Evolutionary conservation across 2,797 vertebrate species (phyloP).

Genomic region (Vespertilio murinus): DNA sequence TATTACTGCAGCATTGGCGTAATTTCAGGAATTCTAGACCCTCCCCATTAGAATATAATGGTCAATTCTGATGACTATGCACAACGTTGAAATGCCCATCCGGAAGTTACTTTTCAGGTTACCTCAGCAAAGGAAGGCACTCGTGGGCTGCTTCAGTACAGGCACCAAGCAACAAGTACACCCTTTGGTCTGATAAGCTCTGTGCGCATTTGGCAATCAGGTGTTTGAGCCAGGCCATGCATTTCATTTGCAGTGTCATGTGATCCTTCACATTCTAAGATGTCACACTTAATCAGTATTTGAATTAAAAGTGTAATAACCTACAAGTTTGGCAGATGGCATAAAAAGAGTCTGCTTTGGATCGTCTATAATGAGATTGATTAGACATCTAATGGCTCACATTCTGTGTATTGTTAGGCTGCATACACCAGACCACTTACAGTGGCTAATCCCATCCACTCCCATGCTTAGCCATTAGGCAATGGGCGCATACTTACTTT

Average conservation of each 20-base stretch:
- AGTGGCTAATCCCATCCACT: constrained; percentile 77
- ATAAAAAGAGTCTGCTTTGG: constrained; percentile 75
- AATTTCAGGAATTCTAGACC: constrained; percentile 73
- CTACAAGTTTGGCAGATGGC: constrained; percentile 75
- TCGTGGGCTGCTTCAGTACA: constrained; percentile 84
- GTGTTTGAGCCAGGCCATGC: constrained; percentile 62
- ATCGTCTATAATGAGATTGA: constrained; percentile 71
- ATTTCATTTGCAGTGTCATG: constrained; percentile 77
- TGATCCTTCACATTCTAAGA: constrained; percentile 73
- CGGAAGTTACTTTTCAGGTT: constrained; percentile 88
- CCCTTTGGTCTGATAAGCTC: constrained; percentile 77
- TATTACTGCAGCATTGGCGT: constrained; percentile 34
- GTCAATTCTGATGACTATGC: constrained; percentile 81
- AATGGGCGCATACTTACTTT: constrained; percentile 72
- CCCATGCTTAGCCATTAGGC: constrained; percentile 67
- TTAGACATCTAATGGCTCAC: constrained; percentile 76
- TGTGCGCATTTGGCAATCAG: constrained; percentile 77
- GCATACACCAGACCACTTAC: constrained; percentile 67
- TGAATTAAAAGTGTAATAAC: constrained; percentile 78
- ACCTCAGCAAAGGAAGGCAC: constrained; percentile 86
- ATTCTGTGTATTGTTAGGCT: constrained; percentile 70
- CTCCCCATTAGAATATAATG: constrained; percentile 67
- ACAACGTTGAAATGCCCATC: constrained; percentile 83
- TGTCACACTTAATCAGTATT: constrained; percentile 59
- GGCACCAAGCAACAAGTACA: constrained; percentile 82